Base-by-base conservation (phyloP, 2,888 invertebrate species). In the Erebia ligea region DNA sequence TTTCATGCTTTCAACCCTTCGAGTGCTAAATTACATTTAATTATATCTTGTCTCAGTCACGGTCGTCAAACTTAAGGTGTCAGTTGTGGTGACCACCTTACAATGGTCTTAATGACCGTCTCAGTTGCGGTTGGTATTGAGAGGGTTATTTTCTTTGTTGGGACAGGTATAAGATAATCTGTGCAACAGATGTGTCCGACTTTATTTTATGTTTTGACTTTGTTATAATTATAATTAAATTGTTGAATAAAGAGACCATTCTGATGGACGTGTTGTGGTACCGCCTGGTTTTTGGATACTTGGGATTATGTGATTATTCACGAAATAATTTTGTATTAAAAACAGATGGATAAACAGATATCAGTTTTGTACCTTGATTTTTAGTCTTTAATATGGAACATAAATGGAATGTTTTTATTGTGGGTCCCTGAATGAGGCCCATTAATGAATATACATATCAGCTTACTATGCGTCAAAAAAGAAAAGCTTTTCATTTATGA, bases 11-110 rank as follows among this genome's bases (percentile, higher is more conserved):
- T 85, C 84, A 81, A 82, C 80, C 85, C 82, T 82, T 80, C 82
- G 81, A 86, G 85, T 88, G 86, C 86, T 79, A 87, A 89, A 90
- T 90, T 86, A 84, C 83, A 84, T 84, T 82, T 91, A 92, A 92
- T 92, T 89, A 84, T 77, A 80, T 69, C 81, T 84, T 88, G 82
- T 84, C 76, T 67, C 71, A 84, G 88, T 91, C 88, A 92, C 88
- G 90, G 89, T 88, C 76, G 80, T 81, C 75, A 75, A 77, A 77
- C 77, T 74, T 77, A 77, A 87, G 88, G 92, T 91, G 92, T 89
- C 92, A 90, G 91, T 86, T 91, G 91, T 80, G 80, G 84, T 91
- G 92, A 89, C 92, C 92, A 88, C 89, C 90, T 85, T 79, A 77
- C 76, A 79, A 81, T 80, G 76, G 79, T 72, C 73, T 78, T 82